Evolutionary conservation across 1,140 invertebrate species (phyloP), one percentile per base, ranked within the genome.

Genomic region (Pteromalus puparum): DNA sequence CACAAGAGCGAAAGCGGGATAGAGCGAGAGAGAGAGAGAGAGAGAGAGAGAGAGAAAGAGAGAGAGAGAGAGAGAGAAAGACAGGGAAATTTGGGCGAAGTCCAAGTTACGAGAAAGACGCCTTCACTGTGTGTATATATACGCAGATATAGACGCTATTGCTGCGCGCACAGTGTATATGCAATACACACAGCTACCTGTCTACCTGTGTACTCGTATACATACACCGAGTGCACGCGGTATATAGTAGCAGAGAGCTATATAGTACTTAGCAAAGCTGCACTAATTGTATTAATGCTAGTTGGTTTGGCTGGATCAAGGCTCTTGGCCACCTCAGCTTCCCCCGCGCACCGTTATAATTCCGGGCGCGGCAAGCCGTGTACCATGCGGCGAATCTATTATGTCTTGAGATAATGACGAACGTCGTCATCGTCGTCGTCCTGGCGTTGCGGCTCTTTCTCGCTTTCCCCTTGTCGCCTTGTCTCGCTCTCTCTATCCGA

Each of bases 241-340:
- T 28, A 30, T 15, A 28, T n/a, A 67, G 78, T 42, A 30, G 53
- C 68, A 1, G 48, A 68, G 42, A 46, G 42, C 90, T 88, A 89
- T 90, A 90, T 87, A 88, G 89, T 88, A 90, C 89, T 92, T 92
- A 91, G 89, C 88, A 90, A 90, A 92, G 90, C 91, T 89, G 86
- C 86, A 89, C 90, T 92, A 92, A 92, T 92, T 92, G 90, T 92
- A 92, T 92, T 92, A 92, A 92, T 91, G 88, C 90, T 90, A 89
- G 89, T 90, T 90, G 91, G 90, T 90, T 91, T 89, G 88, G 87
- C 87, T 74, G 87, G 89, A 90, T 90, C 89, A 89, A 88, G 87
- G 82, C 87, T 82, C 80, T 83, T 26, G 24, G 28, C 26, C 67
- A 30, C 83, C 61, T 42, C 26, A 42, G 38, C 42, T 18, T 81